Evolutionary conservation across 2,113 vertebrate species (phyloP).

Genomic region (Dipodomys merriami): DNA sequence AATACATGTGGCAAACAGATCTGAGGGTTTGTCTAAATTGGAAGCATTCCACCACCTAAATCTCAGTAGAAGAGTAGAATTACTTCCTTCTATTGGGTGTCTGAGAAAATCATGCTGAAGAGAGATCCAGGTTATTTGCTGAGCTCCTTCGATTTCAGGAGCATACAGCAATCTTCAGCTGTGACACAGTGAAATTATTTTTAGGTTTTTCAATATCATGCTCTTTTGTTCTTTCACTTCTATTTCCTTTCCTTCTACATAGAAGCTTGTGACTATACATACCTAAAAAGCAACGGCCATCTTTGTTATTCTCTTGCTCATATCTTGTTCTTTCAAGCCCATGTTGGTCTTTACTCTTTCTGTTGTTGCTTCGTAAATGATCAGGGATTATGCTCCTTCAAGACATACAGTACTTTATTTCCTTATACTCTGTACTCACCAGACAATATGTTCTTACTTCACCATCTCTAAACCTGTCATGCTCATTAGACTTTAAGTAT

Average conservation of each 20-base stretch:
- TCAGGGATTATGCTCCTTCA: background rate
- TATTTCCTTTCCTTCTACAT: background rate
- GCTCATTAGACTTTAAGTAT: background rate
- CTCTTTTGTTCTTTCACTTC: background rate
- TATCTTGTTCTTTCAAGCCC: background rate
- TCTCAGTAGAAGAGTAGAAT: conserved; percentile 18
- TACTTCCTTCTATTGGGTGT: conserved; percentile 28
- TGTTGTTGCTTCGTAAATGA: background rate
- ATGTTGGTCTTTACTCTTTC: background rate
- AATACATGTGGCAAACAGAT: conserved; percentile 44
- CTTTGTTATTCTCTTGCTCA: background rate
- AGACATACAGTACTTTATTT: background rate
- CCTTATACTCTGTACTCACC: background rate
- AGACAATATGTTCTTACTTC: background rate
- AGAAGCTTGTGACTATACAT: background rate
- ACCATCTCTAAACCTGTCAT: background rate
- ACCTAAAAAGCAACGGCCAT: background rate
- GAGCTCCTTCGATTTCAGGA: background rate
- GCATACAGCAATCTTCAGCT: background rate
- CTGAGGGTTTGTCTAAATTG: background rate
- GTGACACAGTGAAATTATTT: background rate
- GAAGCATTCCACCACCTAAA: conserved; percentile 32
- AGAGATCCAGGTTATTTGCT: background rate
- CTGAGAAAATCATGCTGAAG: conserved; percentile 16
- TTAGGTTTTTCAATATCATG: conserved; percentile 27